Evolutionary conservation across 2,888 invertebrate species (phyloP), one percentile per base, ranked within the genome.

Genomic region (Phyllotreta striolata): DNA sequence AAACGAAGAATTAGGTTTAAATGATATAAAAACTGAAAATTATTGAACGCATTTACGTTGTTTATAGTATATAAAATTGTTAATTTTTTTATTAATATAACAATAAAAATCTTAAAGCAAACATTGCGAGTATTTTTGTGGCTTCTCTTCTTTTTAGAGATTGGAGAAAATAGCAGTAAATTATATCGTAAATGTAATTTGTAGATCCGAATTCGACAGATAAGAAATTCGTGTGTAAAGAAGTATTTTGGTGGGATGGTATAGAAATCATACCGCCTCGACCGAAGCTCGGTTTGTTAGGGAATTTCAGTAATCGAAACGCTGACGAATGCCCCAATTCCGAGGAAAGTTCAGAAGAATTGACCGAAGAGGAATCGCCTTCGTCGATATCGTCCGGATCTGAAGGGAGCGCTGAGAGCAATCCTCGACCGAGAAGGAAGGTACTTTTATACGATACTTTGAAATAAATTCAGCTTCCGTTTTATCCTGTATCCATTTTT

Each of bases 1-100:
- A 78, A 96, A 99, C 78, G 99, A 99, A 62, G 93, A 95, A 57
- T 84, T 99, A 1, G 99, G 99, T 0, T 81, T 98, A 14, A 97
- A 96, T 78, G 97, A 98, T 79, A 96, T 98, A 88, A 95, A 93
- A 81, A 93, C 94, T 0, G 97, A 97, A 74, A 87, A 90, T 74
- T 97, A 97, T 78, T 80, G 79, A 64, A 55, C 8, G 24, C 9
- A 40, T 43, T 35, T 3, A 38, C 5, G 51, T 44, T 3, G n/a
- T 24, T 3, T 24, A 4, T 24, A 24, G 24, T 24, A n/a, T n/a
- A n/a, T n/a, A n/a, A n/a, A n/a, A n/a, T 24, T 24, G 4, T 24
- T 24, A 24, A 24, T 3, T 24, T 24, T 24, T 24, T 24, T 24
- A 24, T 24, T 24, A 24, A 24, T 24, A n/a, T n/a, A n/a, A n/a